A percentile compares a stretch with the other conserved stretches of the same genome.
phyloP scores from a whole-genome alignment of 2,113 vertebrate species.

The Microcebus tavaratra region DNA sequence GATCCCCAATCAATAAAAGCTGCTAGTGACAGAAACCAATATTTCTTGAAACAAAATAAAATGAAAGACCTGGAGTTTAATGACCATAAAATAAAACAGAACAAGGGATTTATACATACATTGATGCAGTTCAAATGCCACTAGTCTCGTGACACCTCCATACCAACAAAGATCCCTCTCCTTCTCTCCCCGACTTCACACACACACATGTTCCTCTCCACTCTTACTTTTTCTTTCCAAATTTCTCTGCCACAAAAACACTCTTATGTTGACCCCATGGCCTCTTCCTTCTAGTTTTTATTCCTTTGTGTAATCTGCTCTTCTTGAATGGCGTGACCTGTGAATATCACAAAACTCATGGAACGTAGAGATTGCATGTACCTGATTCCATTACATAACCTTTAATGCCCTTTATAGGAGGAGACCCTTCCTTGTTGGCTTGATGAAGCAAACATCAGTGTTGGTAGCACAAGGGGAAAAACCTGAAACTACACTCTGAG shows the following conservation, averaged over 20 bases:
- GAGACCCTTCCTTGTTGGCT: background rate
- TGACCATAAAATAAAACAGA: background rate
- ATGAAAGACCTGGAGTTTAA: background rate
- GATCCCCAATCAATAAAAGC: background rate
- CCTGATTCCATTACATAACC: background rate
- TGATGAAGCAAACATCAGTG: background rate
- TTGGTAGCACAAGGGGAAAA: background rate
- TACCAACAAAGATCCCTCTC: no score
- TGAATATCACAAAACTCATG: background rate
- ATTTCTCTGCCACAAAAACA: background rate
- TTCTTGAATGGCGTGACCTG: background rate
- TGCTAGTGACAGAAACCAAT: background rate
- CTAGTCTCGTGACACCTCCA: background rate
- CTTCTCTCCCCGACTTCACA: background rate
- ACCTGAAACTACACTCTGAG: background rate
- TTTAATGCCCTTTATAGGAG: background rate
- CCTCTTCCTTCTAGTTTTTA: background rate
- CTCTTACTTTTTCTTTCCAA: background rate
- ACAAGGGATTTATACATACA: background rate
- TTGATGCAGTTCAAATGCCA: background rate
- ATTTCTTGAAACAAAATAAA: background rate
- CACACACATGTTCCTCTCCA: fast-evolving
- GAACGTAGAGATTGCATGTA: background rate
- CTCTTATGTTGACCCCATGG: background rate
- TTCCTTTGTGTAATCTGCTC: background rate